Percentiles rank a stretch among this genome's conserved stretches.
Conservation (phyloP, 1,140 invertebrate genomes). For the Ceratina japonica region DNA sequence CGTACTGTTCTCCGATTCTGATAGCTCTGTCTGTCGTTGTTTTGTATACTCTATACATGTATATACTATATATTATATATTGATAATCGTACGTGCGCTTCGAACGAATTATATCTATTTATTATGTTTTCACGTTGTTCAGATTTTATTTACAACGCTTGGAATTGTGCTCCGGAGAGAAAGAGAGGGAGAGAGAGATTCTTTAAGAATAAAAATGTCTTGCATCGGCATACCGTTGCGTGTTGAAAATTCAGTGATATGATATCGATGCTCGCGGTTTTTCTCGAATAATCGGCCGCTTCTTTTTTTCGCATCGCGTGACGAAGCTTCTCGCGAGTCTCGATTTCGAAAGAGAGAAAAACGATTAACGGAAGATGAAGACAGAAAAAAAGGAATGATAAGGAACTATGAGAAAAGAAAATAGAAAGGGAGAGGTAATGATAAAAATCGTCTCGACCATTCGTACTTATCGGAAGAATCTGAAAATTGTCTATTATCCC, state of each 20-base stretch:
- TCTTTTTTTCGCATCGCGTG: conserved; percentile 9
- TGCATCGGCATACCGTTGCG: background rate
- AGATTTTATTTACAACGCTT: conserved; percentile 32
- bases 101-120: conserved; percentile 21
- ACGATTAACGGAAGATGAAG: background rate
- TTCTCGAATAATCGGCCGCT: background rate
- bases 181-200: background rate
- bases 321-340: conserved; percentile 37
- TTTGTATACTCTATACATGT: conserved; percentile 28
- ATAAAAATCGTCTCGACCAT: background rate
- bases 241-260: background rate
- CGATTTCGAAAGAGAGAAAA: background rate
- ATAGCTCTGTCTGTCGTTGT: conserved; percentile 33
- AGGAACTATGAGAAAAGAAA: no score
- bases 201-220: background rate
- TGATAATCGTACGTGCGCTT: conserved; percentile 15
- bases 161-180: conserved; percentile 28
- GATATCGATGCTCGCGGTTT: background rate
- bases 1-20: conserved; percentile 1
- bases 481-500: conserved; percentile 6
- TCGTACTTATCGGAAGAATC: conserved; percentile 7
- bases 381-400: background rate
- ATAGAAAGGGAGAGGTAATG: background rate
- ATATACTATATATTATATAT: conserved; percentile 24
- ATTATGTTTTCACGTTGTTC: conserved; percentile 14